Percentiles rank a stretch among this genome's conserved stretches.
phyloP scores from a whole-genome alignment of 2,797 vertebrate species.

The Chloroceryle amazona region DNA sequence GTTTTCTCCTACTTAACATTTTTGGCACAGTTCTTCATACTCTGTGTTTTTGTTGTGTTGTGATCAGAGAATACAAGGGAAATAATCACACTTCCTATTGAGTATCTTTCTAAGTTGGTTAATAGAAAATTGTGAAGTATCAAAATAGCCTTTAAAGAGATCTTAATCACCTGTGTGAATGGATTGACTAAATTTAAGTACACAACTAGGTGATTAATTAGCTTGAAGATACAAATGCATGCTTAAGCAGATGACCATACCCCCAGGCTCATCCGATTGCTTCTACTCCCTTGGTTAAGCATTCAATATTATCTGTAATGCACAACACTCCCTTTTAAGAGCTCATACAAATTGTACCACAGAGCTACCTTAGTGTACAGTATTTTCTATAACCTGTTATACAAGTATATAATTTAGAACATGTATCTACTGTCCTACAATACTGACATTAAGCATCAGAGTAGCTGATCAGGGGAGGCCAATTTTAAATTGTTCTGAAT shows the following conservation, averaged over 20 bases:
- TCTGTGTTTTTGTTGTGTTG: background rate
- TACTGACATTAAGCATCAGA: background rate
- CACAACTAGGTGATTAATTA: conserved; percentile 79
- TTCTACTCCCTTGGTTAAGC: conserved; percentile 74
- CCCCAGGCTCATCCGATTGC: conserved; percentile 64
- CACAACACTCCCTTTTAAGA: conserved; percentile 59
- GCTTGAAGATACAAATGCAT: conserved; percentile 73
- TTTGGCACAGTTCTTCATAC: background rate
- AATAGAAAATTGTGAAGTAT: conserved; percentile 63
- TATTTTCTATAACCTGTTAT: background rate
- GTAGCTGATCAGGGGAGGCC: background rate
- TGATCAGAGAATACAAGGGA: background rate
- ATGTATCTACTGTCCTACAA: background rate
- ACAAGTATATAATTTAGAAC: background rate
- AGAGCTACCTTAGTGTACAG: conserved; percentile 32
- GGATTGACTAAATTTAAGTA: conserved; percentile 68
- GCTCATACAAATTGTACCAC: conserved; percentile 48
- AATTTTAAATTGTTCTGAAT: background rate
- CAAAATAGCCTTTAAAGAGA: conserved; percentile 68
- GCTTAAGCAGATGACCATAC: conserved; percentile 75
- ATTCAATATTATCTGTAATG: conserved; percentile 64
- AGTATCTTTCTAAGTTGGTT: conserved; percentile 36
- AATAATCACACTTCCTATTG: background rate
- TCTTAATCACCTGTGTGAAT: conserved; percentile 75
- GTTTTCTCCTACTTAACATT: background rate